Base-by-base conservation (phyloP, 1,140 invertebrate genomes). In the Drosophila truncata region DNA sequence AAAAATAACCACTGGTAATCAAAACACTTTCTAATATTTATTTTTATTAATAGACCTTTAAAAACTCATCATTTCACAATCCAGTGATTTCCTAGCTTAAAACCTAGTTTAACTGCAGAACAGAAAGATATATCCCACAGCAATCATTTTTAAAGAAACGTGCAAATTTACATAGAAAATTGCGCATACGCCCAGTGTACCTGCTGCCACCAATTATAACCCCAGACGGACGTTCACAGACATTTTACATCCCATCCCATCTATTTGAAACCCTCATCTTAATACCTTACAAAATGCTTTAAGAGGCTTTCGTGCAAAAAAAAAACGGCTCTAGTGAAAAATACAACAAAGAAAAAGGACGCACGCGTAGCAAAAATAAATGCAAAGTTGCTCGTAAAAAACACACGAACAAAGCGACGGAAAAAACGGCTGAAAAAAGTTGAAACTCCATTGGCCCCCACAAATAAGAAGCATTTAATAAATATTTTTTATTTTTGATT, bases 281-380 rank as follows among this genome's bases (percentile, higher is more conserved):
- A 82, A 79, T 69, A 63, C 69, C 70, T 54, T 59, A 58, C 37
- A 62, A 84, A 79, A 83, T 76, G 64, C 63, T 76, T 75, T 83
- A 84, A 84, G 76, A 63, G 61, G 81, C 42, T 83, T 54, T 83
- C 63, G 37, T 18, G 13, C 44, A 42, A 14, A 44, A 47, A 47
- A 16, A 16, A 25, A 16, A 10, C 2, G n/a, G n/a, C n/a, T 20
- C 23, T 0, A 73, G 29, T 23, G 13, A 11, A 7, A 65, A 73
- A 57, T 20, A 52, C 25, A 46, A 46, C n/a, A 63, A 16, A 59
- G 37, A 60, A 47, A 61, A 33, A 33, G 44, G 42, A 14, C n/a
- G 20, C 27, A 50, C 23, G 27, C 58, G 20, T 29, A n/a, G n/a
- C 27, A 50, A 49, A 50, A 44, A 35, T 33, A 41, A 59, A 16